These are phyloP conservation scores for Argopecten irradians DNA, from an alignment of 1,140 invertebrate species.

Conservation along the genomic window DNA sequence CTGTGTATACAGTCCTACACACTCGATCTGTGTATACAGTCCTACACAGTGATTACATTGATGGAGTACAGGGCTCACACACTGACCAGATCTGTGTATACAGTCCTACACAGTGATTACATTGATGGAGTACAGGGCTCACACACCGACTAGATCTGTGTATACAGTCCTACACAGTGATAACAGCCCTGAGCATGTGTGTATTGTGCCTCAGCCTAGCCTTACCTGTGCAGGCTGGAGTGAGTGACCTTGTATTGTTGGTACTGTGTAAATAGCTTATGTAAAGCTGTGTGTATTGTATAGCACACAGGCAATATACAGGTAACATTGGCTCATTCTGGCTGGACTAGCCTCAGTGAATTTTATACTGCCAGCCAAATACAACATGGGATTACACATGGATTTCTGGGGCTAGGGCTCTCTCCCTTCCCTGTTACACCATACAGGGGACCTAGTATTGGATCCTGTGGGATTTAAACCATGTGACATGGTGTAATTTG, in stretches of 20 bases:
- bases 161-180: not conserved
- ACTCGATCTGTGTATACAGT: not conserved
- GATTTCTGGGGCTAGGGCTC: not conserved
- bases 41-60: not conserved
- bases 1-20: not conserved
- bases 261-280: slow-evolving; percentile 15
- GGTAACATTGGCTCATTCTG: not conserved
- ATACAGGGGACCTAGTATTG: not conserved
- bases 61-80: too few relatives aligned
- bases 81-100: too few relatives aligned
- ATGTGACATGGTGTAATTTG: not conserved
- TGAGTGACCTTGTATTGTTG: slow-evolving; percentile 16
- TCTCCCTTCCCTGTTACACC: not conserved
- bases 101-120: not conserved
- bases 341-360: not conserved
- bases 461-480: not conserved
- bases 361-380: not conserved
- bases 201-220: not conserved
- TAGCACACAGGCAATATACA: not conserved
- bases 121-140: not conserved
- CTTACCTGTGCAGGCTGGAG: not conserved
- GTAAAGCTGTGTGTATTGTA: slow-evolving; percentile 22
- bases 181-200: not conserved
- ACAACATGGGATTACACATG: slow-evolving; percentile 2
- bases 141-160: too few relatives aligned